Evolutionary conservation across 2,888 invertebrate species (phyloP).

Genomic region (Lasioglossum zephyrum): DNA sequence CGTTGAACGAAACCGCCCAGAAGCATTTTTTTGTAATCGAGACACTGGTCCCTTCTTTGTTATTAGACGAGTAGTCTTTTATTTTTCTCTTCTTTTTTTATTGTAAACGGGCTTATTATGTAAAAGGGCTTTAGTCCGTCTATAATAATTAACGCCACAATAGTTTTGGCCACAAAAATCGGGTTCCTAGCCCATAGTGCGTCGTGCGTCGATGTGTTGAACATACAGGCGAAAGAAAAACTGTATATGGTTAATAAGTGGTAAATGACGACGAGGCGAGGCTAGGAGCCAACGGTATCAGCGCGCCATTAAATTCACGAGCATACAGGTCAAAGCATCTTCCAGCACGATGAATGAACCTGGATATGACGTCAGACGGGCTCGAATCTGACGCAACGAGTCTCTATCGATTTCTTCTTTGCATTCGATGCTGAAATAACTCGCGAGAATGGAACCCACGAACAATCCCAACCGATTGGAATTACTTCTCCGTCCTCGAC

Average conservation of each 20-base stretch:
- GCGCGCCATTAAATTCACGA: conserved; percentile 10
- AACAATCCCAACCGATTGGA: conserved; percentile 8
- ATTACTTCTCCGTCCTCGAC: neutral
- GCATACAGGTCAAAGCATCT: conserved; percentile 34
- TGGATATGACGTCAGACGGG: conserved; percentile 50
- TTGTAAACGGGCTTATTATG: no score
- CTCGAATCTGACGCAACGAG: conserved; percentile 43
- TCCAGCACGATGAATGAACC: conserved; percentile 43
- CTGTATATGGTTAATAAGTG: conserved; percentile 12
- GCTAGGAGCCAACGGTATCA: neutral
- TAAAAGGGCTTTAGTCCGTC: no score
- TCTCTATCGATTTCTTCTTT: conserved; percentile 44
- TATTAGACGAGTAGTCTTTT: no score
- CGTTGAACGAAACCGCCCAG: no score
- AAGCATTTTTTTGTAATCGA: no score
- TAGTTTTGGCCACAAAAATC: no score
- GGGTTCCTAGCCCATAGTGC: no score
- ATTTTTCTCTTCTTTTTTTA: no score
- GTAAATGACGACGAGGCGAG: neutral
- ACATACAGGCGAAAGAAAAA: conserved; percentile 16
- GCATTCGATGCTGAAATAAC: conserved; percentile 38
- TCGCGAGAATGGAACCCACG: conserved; percentile 15
- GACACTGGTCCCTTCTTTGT: no score
- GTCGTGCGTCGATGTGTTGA: no score
- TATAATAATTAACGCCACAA: no score